These are phyloP conservation scores for Oophaga pumilio DNA, from an alignment of 2,113 vertebrate species.

Conservation along the genomic window DNA sequence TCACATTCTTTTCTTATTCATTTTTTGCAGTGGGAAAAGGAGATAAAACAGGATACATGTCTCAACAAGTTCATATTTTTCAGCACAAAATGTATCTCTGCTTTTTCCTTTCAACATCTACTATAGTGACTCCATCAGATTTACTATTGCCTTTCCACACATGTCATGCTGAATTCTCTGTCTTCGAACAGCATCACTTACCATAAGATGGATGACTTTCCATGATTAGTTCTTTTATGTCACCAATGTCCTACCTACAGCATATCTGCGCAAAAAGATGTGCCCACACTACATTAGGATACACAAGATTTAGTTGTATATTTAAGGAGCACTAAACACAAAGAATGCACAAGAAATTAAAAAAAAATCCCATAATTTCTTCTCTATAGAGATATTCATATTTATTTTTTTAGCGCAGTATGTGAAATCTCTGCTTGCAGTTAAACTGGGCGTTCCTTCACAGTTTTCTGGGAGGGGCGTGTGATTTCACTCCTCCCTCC, in stretches of 20 bases:
- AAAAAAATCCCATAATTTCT: too few species aligned
- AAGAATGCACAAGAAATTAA: too few species aligned
- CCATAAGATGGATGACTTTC: not conserved
- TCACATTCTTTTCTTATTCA: constrained; percentile 22
- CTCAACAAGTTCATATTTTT: constrained; percentile 37
- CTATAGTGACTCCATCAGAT: not conserved
- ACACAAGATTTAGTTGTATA: too few species aligned
- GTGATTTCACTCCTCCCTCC: too few species aligned
- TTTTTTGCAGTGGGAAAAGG: not conserved
- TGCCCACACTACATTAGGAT: not conserved
- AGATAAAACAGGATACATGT: constrained; percentile 35
- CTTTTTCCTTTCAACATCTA: constrained; percentile 19
- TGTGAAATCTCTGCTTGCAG: too few species aligned
- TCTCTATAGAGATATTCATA: too few species aligned
- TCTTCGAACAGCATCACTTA: not conserved
- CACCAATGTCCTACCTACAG: not conserved
- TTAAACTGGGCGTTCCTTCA: too few species aligned
- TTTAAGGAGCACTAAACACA: too few species aligned
- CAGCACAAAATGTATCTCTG: constrained; percentile 23
- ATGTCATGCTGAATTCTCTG: not conserved
- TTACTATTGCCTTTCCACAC: not conserved
- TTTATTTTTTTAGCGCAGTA: too few species aligned
- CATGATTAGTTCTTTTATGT: not conserved
- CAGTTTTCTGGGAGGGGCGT: too few species aligned
- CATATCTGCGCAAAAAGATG: not conserved